These are phyloP conservation scores for roundworm (Caenorhabditis elegans) DNA, from an alignment of 1,140 invertebrate genomes.

Conservation along the genomic window WBcel235 BX284604.4:3046501-3047000, in stretches of 20 bases:
- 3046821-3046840: slow-evolving; percentile 87
- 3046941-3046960: slow-evolving; percentile 40
- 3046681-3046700: slow-evolving; percentile 80
- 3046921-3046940: slow-evolving; percentile 43
- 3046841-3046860: slow-evolving; percentile 80
- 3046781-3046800: slow-evolving; percentile 56
- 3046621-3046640: slow-evolving; percentile 79
- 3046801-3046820: slow-evolving; percentile 88
- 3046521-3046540: slow-evolving; percentile 79
- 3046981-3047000: background rate
- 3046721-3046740: slow-evolving; percentile 82
- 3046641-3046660: too few relatives aligned
- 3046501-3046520: slow-evolving; percentile 73
- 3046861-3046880: slow-evolving; percentile 86
- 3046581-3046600: slow-evolving; percentile 76
- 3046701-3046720: slow-evolving; percentile 82
- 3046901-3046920: slow-evolving; percentile 65
- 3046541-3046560: slow-evolving; percentile 70
- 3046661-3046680: too few relatives aligned
- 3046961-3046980: slow-evolving; percentile 33
- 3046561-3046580: slow-evolving; percentile 80
- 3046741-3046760: slow-evolving; percentile 83
- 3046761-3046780: slow-evolving; percentile 55
- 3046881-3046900: slow-evolving; percentile 81
- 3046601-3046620: slow-evolving; percentile 82